Evolutionary conservation across 2,113 vertebrate genomes (phyloP).

Genomic region (Stictonetta naevosa): DNA sequence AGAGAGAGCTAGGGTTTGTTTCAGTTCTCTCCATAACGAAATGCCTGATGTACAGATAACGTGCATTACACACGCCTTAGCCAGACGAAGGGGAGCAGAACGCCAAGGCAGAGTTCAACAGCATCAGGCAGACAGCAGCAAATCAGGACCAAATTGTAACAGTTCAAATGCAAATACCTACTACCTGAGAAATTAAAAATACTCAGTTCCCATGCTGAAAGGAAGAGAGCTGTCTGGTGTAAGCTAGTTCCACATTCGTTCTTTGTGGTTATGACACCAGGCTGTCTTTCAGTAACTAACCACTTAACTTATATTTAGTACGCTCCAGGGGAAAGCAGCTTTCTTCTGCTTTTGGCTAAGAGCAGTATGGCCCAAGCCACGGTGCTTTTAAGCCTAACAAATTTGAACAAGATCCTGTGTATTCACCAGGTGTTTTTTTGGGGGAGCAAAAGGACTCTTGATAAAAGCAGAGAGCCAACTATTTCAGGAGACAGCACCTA

Average conservation of each 20-base stretch:
- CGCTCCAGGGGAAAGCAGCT: neutral
- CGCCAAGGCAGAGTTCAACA: neutral
- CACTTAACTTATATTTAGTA: neutral
- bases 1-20: neutral
- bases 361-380: rapidly evolving
- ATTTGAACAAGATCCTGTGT: neutral
- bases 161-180: neutral
- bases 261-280: neutral
- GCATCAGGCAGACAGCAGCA: neutral
- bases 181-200: neutral
- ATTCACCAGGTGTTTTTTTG: neutral
- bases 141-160: neutral
- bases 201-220: neutral
- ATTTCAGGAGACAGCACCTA: neutral
- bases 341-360: neutral
- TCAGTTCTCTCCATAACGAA: neutral
- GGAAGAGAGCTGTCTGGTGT: neutral
- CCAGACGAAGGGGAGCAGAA: neutral
- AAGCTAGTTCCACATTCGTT: neutral
- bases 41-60: neutral
- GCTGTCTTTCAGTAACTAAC: neutral
- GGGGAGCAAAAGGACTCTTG: neutral
- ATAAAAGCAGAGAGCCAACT: neutral
- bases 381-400: neutral
- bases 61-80: rapidly evolving